Conservation (phyloP, 2,113 vertebrate genomes). For the Rhinolophus sinicus region DNA sequence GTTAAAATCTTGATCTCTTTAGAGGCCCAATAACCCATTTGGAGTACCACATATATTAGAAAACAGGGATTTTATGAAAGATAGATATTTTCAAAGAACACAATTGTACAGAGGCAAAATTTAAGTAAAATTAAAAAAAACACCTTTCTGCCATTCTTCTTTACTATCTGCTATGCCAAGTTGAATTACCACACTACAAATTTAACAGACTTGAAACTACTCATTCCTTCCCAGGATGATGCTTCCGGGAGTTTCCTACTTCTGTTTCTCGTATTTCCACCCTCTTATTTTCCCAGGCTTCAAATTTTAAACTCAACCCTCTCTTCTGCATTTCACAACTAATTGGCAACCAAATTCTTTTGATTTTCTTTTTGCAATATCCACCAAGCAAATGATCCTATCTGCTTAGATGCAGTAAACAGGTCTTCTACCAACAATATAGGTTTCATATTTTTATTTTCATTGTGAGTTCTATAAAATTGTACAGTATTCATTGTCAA, state of each 20-base stretch:
- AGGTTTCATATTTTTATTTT: not conserved
- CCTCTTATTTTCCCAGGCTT: not conserved
- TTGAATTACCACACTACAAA: not conserved
- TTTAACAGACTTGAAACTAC: not conserved
- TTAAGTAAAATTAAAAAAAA: not conserved
- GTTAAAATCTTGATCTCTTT: not conserved
- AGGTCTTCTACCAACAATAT: not conserved
- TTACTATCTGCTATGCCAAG: not conserved
- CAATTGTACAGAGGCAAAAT: not conserved
- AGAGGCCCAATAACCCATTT: not conserved
- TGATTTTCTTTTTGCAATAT: not conserved
- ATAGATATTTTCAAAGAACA: constrained; percentile 11
- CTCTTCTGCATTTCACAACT: not conserved
- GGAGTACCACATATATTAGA: not conserved
- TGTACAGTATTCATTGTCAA: not conserved
- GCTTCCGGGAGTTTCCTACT: not conserved
- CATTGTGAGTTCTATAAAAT: not conserved
- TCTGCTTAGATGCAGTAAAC: not conserved
- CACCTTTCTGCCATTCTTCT: not conserved
- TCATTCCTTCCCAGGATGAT: not conserved
- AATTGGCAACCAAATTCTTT: not conserved
- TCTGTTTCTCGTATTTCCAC: not conserved
- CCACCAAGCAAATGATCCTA: not conserved
- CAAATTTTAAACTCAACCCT: not conserved
- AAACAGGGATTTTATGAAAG: not conserved